phyloP scores from a whole-genome alignment of 2,113 vertebrate species.

The Notarius quadriscutis region DNA sequence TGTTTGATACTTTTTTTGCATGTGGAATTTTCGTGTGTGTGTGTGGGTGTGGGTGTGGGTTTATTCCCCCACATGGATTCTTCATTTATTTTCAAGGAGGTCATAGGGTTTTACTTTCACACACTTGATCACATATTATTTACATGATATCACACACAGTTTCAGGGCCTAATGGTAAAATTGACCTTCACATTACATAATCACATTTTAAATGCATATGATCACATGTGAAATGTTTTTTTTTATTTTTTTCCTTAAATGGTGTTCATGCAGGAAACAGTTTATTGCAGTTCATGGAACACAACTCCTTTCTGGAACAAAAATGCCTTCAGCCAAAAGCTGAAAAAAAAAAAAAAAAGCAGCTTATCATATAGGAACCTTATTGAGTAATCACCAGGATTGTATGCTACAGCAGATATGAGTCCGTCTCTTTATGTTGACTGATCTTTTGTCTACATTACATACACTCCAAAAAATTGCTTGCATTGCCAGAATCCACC shows the following conservation, averaged over 20 bases:
- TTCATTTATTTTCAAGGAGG: neutral
- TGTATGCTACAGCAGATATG: neutral
- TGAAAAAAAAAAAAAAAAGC: neutral
- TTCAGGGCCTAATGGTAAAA: neutral
- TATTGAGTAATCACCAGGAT: neutral
- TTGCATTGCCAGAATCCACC: neutral
- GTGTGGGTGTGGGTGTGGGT: neutral
- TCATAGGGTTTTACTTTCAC: neutral
- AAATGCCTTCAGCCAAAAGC: neutral
- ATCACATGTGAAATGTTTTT: neutral
- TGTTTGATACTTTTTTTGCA: neutral
- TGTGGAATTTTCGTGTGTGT: neutral
- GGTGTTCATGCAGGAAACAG: neutral
- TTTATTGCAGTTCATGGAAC: conserved; percentile 4
- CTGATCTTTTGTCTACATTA: conserved; percentile 1
- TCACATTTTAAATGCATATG: neutral
- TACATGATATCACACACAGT: neutral
- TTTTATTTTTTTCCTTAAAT: neutral
- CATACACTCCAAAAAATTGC: neutral
- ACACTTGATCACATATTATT: too few relatives aligned
- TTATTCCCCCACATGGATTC: neutral
- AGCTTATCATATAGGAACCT: conserved; percentile 5
- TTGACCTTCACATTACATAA: neutral
- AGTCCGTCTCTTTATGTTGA: neutral
- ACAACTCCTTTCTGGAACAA: neutral